Conservation (phyloP, 2,888 invertebrate genomes). For the Drosophila anomelani region DNA sequence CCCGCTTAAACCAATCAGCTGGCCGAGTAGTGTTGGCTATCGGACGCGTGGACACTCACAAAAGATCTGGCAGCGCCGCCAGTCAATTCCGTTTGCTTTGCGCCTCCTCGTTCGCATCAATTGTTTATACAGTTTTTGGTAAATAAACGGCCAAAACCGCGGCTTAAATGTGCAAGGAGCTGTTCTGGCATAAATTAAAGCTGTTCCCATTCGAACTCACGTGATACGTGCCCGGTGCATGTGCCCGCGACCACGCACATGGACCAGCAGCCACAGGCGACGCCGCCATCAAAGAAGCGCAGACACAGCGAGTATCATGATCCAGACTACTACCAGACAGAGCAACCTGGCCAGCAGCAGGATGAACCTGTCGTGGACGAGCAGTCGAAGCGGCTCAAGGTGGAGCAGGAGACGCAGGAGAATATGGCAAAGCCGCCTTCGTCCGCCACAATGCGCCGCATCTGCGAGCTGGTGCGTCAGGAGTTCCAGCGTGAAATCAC, state of each 20-base stretch:
- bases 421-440: slow-evolving; percentile 77
- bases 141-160: slow-evolving; percentile 34
- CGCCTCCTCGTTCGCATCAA: slow-evolving; percentile 58
- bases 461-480: slow-evolving; percentile 88
- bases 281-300: slow-evolving; percentile 80
- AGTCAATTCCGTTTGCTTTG: slow-evolving; percentile 41
- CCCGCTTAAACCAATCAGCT: slow-evolving; percentile 41
- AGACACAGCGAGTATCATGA: slow-evolving; percentile 86
- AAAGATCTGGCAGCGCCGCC: slow-evolving; percentile 21
- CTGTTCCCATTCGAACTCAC: slow-evolving; percentile 47
- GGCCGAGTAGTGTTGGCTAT: slow-evolving; percentile 8
- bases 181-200: slow-evolving; percentile 34
- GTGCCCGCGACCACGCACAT: slow-evolving; percentile 61
- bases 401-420: slow-evolving; percentile 47
- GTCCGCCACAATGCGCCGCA: slow-evolving; percentile 24
- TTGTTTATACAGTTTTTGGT: slow-evolving; percentile 52
- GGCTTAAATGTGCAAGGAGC: slow-evolving; percentile 63
- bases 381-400: slow-evolving; percentile 22
- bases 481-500: slow-evolving; percentile 91
- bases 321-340: slow-evolving; percentile 85
- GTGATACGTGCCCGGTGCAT: slow-evolving; percentile 57
- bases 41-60: background rate
- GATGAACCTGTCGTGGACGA: background rate
- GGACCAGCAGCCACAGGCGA: slow-evolving; percentile 55
- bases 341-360: background rate